Evolutionary conservation across 2,797 vertebrate species (phyloP), one percentile per base, ranked within the genome.

Genomic region (Acanthiza pusilla): DNA sequence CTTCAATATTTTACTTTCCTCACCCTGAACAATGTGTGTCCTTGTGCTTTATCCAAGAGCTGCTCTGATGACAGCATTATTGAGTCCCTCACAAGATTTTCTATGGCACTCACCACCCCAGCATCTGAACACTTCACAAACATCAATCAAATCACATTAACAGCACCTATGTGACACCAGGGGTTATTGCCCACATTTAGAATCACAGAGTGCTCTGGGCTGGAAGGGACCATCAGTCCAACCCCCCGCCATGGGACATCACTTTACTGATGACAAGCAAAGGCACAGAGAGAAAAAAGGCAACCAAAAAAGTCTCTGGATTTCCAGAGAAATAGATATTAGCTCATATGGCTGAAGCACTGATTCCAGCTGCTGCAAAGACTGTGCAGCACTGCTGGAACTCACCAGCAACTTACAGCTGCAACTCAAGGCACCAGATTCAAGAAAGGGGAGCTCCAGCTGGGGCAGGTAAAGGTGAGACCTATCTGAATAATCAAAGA

Each of bases 11-110:
- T 73, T 73, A 32, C 54, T 87, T 79, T 70, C 77, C 32, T 76
- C 88, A 21, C 25, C 36, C 74, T 36, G 63, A 86, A 78, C 80
- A 86, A 93, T 5, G 36, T 3, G 16, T 50, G 55, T 42, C 90
- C 90, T 85, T 82, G 83, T 82, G 76, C 58, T 76, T 67, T 38
- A 89, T 10, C 78, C 74, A 54, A 85, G 67, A 73, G 77, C 83
- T 82, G 43, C 74, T 76, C 71, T 74, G 71, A 82, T 73, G 85
- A 76, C 71, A 93, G 74, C 51, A 91, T 93, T 90, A 91, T 79
- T 73, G 87, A 95, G 51, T 43, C 80, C 29, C 74, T 60, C 63
- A 62, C 51, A 71, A 60, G 60, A 63, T 70, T 78, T 73, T 72
- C 70, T 80, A 26, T 5, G 27, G 43, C 47, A 51, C 47, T 94